Evolutionary conservation across 2,113 vertebrate species (phyloP).

Genomic region (Parus major): DNA sequence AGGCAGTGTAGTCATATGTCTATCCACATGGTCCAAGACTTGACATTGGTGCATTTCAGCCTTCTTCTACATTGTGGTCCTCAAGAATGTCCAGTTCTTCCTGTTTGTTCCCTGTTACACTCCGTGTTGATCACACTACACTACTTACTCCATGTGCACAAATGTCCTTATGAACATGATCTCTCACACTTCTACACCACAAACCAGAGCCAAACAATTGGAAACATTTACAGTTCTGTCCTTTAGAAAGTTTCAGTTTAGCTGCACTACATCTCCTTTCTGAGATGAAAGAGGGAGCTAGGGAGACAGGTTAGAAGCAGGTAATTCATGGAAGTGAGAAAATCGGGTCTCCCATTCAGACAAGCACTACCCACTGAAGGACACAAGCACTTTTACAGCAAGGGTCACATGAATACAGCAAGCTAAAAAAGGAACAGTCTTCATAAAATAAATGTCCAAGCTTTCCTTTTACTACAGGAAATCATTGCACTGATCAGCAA

Average conservation of each 20-base stretch:
- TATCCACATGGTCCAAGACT: not conserved
- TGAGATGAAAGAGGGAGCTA: not conserved
- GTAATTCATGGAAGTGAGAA: not conserved
- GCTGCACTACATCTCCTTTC: not conserved
- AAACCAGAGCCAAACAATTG: not conserved
- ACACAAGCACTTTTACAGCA: not conserved
- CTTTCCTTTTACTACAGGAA: not conserved
- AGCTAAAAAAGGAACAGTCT: not conserved
- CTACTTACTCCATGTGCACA: not conserved
- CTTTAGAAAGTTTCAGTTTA: not conserved
- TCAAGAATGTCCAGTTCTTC: not conserved
- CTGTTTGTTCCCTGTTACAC: not conserved
- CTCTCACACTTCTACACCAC: not conserved
- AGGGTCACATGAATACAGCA: not conserved
- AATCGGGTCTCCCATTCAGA: not conserved
- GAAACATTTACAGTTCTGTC: not conserved
- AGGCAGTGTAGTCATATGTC: not conserved
- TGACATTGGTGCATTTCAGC: not conserved
- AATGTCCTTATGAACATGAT: not conserved
- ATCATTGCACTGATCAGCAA: not conserved
- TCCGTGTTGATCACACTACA: fast-evolving
- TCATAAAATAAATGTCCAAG: not conserved
- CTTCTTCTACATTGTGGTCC: not conserved
- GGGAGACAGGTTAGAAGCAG: not conserved
- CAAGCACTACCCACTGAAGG: not conserved